Evolutionary conservation across 2,113 vertebrate species (phyloP).

Genomic region (Phaetusa simplex): DNA sequence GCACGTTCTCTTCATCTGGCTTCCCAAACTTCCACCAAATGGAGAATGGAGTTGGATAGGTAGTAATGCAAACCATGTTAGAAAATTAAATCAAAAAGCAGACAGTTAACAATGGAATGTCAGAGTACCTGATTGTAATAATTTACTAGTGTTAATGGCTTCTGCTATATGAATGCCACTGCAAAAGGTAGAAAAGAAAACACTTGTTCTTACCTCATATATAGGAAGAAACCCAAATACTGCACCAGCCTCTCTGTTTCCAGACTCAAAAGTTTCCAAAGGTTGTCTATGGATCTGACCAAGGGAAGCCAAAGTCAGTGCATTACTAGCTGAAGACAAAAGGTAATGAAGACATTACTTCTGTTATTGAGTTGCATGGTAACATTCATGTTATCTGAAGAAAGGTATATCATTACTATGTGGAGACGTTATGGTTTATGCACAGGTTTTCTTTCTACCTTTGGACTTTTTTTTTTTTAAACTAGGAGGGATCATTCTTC

Average conservation of each 20-base stretch:
- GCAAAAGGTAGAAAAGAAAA: neutral
- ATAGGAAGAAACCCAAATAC: constrained; percentile 70
- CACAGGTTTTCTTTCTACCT: neutral
- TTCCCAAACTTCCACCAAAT: neutral
- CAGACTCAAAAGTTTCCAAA: constrained; percentile 48
- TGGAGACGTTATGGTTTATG: neutral
- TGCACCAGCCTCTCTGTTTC: constrained; percentile 60
- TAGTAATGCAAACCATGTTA: neutral
- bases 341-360: neutral
- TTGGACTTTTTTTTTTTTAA: neutral
- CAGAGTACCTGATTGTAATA: neutral
- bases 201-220: constrained; percentile 63
- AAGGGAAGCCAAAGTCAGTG: constrained; percentile 25
- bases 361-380: neutral
- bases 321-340: neutral
- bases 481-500: neutral
- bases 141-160: neutral
- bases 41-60: neutral
- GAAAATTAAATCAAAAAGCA: constrained; percentile 41
- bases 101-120: neutral
- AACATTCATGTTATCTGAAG: neutral
- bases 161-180: neutral
- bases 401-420: neutral
- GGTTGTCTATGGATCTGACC: constrained; percentile 21
- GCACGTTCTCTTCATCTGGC: neutral